Base-by-base conservation (phyloP, 2,888 invertebrate genomes). In the Cephus pygmeus region DNA sequence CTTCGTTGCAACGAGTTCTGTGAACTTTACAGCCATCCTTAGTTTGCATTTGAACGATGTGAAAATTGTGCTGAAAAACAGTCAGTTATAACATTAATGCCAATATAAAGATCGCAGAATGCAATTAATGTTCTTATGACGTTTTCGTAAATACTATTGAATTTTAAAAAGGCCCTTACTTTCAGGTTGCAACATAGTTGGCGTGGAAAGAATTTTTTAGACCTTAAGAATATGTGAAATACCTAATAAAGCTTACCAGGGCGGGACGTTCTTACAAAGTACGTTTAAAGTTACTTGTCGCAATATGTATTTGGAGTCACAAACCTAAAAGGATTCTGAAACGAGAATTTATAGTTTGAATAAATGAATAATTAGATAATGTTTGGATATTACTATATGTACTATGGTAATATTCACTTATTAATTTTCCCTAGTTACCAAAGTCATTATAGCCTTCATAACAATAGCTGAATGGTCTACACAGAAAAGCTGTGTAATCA, bases 1-100 rank as follows among this genome's bases (percentile, higher is more conserved):
- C 73, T 80, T 35, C 74, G 81, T 83, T 81, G 77, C 79, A 79
- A 77, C 73, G 77, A 79, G 81, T 83, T 85, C 82, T 56, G n/a
- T 81, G 83, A 83, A 86, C 83, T 76, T 83, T 75, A 34, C 33
- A 12, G 56, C 56, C 56, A 56, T 56, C 56, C 56, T 23, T 56
- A 56, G 56, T 56, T 23, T 1, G 56, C 56, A 56, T 56, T 56
- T 56, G 23, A 56, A 23, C 56, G 23, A 56, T 23, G 56, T 9
- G 23, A 56, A 23, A 23, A 23, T 9, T 9, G 23, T 15, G 9
- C 56, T 15, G 23, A 56, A 56, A 23, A 23, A 9, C 2, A 56
- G 23, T 56, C 56, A 56, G 56, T 56, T 56, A 56, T 9, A 23
- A 9, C 56, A 9, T 56, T 56, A 56, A 23, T 56, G 23, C 56